Evolutionary conservation across 1,140 invertebrate genomes (phyloP).

Genomic region (Plodia interpunctella): DNA sequence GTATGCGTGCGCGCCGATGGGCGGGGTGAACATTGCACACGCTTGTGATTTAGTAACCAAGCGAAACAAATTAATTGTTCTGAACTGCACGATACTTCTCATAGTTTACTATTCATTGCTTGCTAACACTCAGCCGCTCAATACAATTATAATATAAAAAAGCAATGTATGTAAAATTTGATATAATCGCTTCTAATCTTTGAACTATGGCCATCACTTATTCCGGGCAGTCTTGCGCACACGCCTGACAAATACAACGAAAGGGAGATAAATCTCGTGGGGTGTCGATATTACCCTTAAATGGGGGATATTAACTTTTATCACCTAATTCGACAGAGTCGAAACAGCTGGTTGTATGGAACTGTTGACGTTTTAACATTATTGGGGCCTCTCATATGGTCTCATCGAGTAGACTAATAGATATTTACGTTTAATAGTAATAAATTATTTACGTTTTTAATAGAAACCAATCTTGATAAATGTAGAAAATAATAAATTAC

Average conservation of each 20-base stretch:
- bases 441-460: too few relatives aligned
- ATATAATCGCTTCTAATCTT: not conserved
- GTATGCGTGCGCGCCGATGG: conserved; percentile 27
- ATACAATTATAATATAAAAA: not conserved
- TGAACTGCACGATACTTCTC: not conserved
- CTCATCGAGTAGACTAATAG: too few relatives aligned
- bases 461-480: too few relatives aligned
- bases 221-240: conserved; percentile 4
- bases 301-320: conserved; percentile 43
- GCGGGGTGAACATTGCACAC: conserved; percentile 27
- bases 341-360: conserved; percentile 37
- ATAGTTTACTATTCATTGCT: not conserved
- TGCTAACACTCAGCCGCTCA: not conserved
- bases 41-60: conserved; percentile 32
- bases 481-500: too few relatives aligned
- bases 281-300: conserved; percentile 36
- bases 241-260: conserved; percentile 16
- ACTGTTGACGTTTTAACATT: conserved; percentile 34
- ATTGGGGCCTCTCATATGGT: not conserved
- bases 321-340: conserved; percentile 16
- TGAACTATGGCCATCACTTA: not conserved
- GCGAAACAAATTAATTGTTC: conserved; percentile 25
- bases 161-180: not conserved
- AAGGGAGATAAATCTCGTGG: conserved; percentile 43
- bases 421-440: too few relatives aligned